Conservation (phyloP, 2,888 invertebrate species). For the Synanthedon myopaeformis region DNA sequence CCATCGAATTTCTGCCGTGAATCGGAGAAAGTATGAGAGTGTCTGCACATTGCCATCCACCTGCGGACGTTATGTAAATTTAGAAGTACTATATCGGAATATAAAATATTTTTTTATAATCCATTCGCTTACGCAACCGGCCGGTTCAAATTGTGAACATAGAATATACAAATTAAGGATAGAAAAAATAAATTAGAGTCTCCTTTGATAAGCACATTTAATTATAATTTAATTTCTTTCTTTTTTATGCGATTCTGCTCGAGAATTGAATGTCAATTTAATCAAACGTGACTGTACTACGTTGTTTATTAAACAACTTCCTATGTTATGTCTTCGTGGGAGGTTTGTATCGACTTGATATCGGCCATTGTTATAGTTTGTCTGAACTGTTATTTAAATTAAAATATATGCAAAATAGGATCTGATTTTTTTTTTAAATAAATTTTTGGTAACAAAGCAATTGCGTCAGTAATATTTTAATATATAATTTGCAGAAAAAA, state of each 20-base stretch:
- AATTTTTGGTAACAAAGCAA: too few relatives aligned
- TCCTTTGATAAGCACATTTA: too few relatives aligned
- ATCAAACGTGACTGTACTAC: not conserved
- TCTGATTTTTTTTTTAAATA: too few relatives aligned
- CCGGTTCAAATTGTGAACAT: too few relatives aligned
- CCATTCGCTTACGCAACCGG: not conserved
- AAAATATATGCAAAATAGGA: too few relatives aligned
- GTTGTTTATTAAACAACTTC: not conserved
- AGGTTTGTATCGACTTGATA: not conserved
- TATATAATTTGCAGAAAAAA: too few relatives aligned
- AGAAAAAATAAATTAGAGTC: too few relatives aligned
- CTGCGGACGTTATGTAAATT: conserved; percentile 15
- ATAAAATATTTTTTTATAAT: conserved; percentile 2
- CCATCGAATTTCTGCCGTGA: conserved; percentile 10
- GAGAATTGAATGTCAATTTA: too few relatives aligned
- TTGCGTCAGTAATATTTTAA: too few relatives aligned
- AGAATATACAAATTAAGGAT: too few relatives aligned
- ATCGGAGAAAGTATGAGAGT: conserved; percentile 23
- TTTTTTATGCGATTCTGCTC: too few relatives aligned
- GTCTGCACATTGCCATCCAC: conserved; percentile 13
- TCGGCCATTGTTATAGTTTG: not conserved
- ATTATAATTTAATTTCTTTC: too few relatives aligned
- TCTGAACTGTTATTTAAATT: not conserved
- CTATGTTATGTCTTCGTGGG: not conserved
- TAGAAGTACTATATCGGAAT: conserved; percentile 3